These are phyloP conservation scores for Athene noctua DNA, from an alignment of 2,113 vertebrate species.

Conservation along the genomic window DNA sequence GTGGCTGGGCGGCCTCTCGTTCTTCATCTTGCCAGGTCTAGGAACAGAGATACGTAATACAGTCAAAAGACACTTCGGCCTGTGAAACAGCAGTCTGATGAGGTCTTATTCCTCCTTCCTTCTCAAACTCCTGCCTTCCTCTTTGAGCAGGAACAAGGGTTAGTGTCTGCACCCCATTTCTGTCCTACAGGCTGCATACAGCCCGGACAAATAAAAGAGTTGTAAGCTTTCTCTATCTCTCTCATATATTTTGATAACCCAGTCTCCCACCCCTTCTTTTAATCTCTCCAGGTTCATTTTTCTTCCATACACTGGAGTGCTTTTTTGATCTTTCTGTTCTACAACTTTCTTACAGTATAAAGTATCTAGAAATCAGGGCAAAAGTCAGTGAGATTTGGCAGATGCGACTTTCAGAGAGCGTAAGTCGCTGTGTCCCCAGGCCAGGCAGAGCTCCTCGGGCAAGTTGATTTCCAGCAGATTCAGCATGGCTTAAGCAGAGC, in stretches of 20 bases:
- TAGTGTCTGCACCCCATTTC: background rate
- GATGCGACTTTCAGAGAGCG: background rate
- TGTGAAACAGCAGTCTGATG: background rate
- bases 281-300: background rate
- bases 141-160: background rate
- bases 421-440: background rate
- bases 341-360: background rate
- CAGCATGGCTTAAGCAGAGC: background rate
- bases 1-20: background rate
- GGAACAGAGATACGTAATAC: background rate
- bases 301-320: background rate
- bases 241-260: background rate
- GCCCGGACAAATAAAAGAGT: rapidly evolving
- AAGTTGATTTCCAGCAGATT: background rate
- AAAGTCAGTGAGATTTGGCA: constrained; percentile 19
- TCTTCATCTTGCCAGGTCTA: background rate
- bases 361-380: background rate
- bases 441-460: constrained; percentile 16
- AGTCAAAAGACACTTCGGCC: background rate
- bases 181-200: background rate
- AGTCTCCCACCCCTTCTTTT: background rate
- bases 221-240: background rate
- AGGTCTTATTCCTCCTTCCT: background rate
- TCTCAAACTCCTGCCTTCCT: background rate
- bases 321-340: background rate